Base-by-base conservation (phyloP, 2,888 invertebrate genomes). In the Dusona sp. region DNA sequence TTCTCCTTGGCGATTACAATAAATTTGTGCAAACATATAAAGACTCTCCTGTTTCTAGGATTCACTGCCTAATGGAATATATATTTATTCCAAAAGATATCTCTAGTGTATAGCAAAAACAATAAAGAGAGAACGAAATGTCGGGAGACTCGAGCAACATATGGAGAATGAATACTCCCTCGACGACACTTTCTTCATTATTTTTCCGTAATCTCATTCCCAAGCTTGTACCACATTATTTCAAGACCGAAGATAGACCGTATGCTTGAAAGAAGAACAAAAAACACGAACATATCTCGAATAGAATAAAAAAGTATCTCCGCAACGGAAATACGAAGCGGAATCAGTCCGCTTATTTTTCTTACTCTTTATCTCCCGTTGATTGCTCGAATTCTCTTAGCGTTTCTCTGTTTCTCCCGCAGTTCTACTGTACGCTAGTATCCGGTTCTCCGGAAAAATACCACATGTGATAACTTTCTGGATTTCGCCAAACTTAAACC, bases 401-500 rank as follows among this genome's bases (percentile, higher is more conserved):
- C 16, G 19, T 22, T 61, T n/a, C 11, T 11, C 51, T 65, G 38
- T 67, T 54, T 36, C 64, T 79, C 36, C 74, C 8, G 38, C 19
- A 42, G 73, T 68, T 29, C n/a, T 25, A 7, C 22, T 3, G 68
- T 72, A 54, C 72, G 70, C 85, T 79, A 65, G 81, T 70, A 74
- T 80, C 19, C 29, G 38, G 61, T 77, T 65, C 85, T 85, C 84
- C 75, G 84, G 82, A 67, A 81, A 85, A 79, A 65, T 54, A 68
- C 64, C 64, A 68, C 74, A 85, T 25, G 48, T 36, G 45, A 45
- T 79, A 84, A 83, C 79, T 83, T 51, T 33, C 79, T 81, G 83
- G 84, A 16, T 85, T 86, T 80, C 82, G 54, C 64, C 29, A 68
- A 88, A 86, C 79, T 88, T 88, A 80, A 85, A 84, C 83, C 75